Base-by-base conservation (phyloP, 2,888 invertebrate genomes). In the Drosophila lacicola region DNA sequence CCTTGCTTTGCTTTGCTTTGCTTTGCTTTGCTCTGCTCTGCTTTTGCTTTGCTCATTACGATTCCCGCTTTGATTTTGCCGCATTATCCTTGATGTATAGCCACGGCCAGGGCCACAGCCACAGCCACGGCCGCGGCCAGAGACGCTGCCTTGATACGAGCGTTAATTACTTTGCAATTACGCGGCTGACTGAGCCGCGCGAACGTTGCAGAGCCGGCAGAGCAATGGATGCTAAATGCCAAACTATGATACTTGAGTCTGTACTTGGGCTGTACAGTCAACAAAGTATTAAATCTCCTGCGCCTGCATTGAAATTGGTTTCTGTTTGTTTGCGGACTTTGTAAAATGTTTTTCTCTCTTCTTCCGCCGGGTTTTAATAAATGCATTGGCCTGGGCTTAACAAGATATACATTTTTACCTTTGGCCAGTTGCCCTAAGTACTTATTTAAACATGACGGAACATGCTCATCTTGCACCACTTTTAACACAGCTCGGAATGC, bases 161-260 rank as follows among this genome's bases (percentile, higher is more conserved):
- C 63, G 54, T 68, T 78, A 75, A 78, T 75, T 75, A 69, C 63
- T 68, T 68, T 64, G 50, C 63, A 78, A 77, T 78, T 78, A 75
- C 45, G 41, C 47, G 68, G 36, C 58, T 46, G 58, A 56, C 62
- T 72, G 51, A 39, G 25, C 50, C 55, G 29, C n/a, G 25, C 44
- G 21, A 77, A 60, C 78, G 72, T 53, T 53, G 17, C 17, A 56
- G 13, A 34, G 9, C 34, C 13, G 21, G 19, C 56, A 19, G 50
- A 39, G 13, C 45, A 29, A 11, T 4, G 11, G n/a, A 4, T 34
- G 51, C 17, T 33, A 13, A 8, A 14, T 54, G 36, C 17, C 25
- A 10, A 63, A 63, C 29, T 49, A 19, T 36, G 49, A 37, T 49
- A 37, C 64, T 63, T 17, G 13, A 62, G 4, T 11, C 63, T n/a